These are phyloP conservation scores for Ptilorrhoa leucosticta DNA, from an alignment of 2,113 vertebrate species.

Conservation along the genomic window DNA sequence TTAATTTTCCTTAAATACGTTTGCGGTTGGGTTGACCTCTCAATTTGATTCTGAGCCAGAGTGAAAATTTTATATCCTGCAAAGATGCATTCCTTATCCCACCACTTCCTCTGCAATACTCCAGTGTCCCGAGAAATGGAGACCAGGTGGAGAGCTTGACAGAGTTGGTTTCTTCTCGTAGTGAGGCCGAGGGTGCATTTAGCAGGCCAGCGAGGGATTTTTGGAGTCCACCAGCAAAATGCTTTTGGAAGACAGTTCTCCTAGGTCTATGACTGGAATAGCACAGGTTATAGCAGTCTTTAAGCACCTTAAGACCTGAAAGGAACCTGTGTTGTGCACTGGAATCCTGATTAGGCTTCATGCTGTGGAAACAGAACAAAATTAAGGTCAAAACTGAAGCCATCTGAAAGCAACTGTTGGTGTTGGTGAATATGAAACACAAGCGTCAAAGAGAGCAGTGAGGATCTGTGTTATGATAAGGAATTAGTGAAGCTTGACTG, in stretches of 20 bases:
- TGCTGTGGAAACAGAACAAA: background rate
- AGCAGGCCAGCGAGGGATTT: background rate
- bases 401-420: background rate
- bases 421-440: background rate
- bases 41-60: conserved; percentile 24
- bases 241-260: background rate
- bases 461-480: background rate
- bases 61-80: conserved; percentile 1
- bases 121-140: background rate
- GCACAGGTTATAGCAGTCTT: background rate
- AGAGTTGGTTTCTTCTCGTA: background rate
- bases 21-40: background rate
- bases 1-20: conserved; percentile 2
- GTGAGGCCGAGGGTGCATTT: background rate
- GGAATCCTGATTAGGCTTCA: background rate
- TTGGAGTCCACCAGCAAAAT: background rate
- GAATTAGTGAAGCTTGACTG: background rate
- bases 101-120: conserved; percentile 5
- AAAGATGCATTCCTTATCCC: conserved; percentile 2
- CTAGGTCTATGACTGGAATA: background rate
- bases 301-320: background rate
- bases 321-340: background rate
- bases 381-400: background rate
- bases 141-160: conserved; percentile 8
- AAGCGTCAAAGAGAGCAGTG: background rate